Conservation (phyloP, 2,888 invertebrate species). For the Hydroisotoma schaefferi region DNA sequence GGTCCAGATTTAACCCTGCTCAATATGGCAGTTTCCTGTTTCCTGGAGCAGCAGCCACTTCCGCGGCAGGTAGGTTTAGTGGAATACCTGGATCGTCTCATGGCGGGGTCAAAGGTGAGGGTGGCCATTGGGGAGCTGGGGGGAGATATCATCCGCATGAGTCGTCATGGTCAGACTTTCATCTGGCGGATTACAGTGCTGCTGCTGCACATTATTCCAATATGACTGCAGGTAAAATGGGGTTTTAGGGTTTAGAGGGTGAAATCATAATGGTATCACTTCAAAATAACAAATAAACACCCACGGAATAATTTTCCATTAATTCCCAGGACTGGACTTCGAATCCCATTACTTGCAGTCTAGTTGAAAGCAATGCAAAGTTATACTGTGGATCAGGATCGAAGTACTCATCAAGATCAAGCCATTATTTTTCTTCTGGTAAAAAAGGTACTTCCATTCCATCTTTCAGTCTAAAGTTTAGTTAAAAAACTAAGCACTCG, state of each 20-base stretch:
- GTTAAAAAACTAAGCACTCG: too few species aligned
- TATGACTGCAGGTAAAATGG: slow-evolving; percentile 32
- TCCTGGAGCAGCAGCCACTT: slow-evolving; percentile 42
- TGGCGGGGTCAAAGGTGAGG: slow-evolving; percentile 40
- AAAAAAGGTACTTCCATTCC: too few species aligned
- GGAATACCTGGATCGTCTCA: slow-evolving; percentile 41
- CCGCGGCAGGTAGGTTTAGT: slow-evolving; percentile 43
- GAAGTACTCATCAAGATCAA: too few species aligned
- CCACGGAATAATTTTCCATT: not conserved
- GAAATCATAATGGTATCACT: not conserved
- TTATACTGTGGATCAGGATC: too few species aligned
- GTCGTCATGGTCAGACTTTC: slow-evolving; percentile 36
- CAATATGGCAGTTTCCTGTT: slow-evolving; percentile 48
- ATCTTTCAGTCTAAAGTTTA: too few species aligned
- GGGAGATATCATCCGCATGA: slow-evolving; percentile 41
- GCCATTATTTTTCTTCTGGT: too few species aligned
- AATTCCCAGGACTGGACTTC: slow-evolving; percentile 26
- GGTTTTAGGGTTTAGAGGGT: not conserved
- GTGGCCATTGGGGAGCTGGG: slow-evolving; percentile 31
- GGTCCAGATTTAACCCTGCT: slow-evolving; percentile 45
- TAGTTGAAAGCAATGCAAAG: too few species aligned
- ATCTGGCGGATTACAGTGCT: slow-evolving; percentile 38
- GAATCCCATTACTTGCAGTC: slow-evolving; percentile 33
- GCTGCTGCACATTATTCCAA: slow-evolving; percentile 43
- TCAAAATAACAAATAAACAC: not conserved